Evolutionary conservation across 1,140 invertebrate genomes (phyloP), one percentile per base, ranked within the genome.

Genomic region (Eurosta solidaginis): DNA sequence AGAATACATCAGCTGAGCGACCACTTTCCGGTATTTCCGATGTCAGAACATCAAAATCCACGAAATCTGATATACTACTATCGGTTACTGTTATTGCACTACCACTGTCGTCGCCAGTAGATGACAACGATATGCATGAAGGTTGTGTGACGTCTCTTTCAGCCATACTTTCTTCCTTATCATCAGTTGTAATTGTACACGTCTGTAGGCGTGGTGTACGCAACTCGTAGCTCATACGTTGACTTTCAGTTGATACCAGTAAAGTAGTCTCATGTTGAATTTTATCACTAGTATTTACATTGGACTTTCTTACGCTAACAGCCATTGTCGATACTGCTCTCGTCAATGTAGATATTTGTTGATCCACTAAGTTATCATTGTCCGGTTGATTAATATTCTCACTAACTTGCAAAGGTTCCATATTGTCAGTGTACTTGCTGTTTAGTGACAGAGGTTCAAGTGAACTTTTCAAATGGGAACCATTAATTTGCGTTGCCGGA

Each of bases 371-470:
- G 29, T 59, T 40, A 5, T 77, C 42, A 7, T 29, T n/a, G 40
- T 14, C 40, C 25, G 50, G n/a, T 17, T 27, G 22, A 5, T 75
- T n/a, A 59, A 44, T n/a, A 42, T 84, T 82, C 25, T 54, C 76
- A 40, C 82, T 85, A 1, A 87, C 47, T 50, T 85, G 83, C 59
- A 87, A 77, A 22, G 78, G 78, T 7, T 85, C 84, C 85, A 87
- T 87, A 45, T 81, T 22, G 5, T 75, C 50, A 27, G 76, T 29
- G 14, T 68, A 7, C 29, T 59, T 29, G 40, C n/a, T n/a, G 2
- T 75, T 25, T 27, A 6, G 6, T 10, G 10, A 33, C 42, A 17
- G 27, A 17, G 47, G 14, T 20, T 68, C 22, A 27, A 1, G 7
- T 73, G 42, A 17, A 20, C 4, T 20, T 22, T 33, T 27, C 2